Percentiles rank a stretch among this genome's conserved stretches.
phyloP scores from a whole-genome alignment of 2,888 invertebrate species.

The Diarsia rubi region DNA sequence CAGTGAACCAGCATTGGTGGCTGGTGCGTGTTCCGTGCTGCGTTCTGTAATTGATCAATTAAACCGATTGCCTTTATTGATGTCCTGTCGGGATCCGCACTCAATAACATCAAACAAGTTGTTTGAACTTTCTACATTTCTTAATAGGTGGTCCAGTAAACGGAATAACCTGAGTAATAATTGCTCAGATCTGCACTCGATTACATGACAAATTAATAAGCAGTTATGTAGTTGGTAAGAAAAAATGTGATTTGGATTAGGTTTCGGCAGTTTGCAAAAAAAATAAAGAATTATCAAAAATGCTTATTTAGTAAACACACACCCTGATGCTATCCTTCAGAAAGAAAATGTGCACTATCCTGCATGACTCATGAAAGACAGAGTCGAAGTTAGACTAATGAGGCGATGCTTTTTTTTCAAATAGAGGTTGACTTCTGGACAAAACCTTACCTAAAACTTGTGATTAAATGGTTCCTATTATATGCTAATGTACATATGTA shows the following conservation, averaged over 20 bases:
- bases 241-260: not conserved
- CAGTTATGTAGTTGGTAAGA: not conserved
- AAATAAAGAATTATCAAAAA: not conserved
- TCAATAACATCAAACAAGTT: conserved; percentile 28
- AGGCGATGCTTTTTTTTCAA: not conserved
- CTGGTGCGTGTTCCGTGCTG: not conserved
- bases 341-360: not conserved
- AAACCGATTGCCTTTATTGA: conserved; percentile 63
- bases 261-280: not conserved
- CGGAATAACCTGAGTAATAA: not conserved
- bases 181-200: not conserved
- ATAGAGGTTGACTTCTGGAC: not conserved
- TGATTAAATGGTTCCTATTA: not conserved
- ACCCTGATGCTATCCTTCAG: not conserved
- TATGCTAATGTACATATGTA: not conserved
- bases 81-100: conserved; percentile 47
- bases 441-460: not conserved
- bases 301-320: not conserved
- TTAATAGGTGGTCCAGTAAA: not conserved
- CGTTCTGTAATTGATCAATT: conserved; percentile 64
- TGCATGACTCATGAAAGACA: not conserved
- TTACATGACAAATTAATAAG: not conserved
- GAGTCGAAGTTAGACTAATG: not conserved
- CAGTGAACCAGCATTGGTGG: not conserved
- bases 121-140: conserved; percentile 24